Evolutionary conservation across 2,113 vertebrate genomes (phyloP).

Genomic region (Ifrita kowaldi): DNA sequence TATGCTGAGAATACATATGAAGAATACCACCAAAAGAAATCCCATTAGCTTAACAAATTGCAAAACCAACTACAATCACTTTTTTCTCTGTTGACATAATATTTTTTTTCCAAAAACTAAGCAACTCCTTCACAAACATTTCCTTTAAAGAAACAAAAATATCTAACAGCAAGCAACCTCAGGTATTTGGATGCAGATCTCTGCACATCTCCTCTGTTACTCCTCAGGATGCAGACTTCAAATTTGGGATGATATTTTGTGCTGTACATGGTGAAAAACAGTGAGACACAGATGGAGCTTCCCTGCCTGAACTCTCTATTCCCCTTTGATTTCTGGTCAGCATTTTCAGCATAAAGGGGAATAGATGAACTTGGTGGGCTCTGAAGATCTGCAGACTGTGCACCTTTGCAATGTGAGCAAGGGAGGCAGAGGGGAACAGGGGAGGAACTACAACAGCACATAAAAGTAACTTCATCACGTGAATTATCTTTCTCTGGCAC

Average conservation of each 20-base stretch:
- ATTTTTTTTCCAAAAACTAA: neutral
- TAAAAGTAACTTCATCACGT: neutral
- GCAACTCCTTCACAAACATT: neutral
- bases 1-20: constrained; percentile 23
- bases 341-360: neutral
- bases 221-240: neutral
- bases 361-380: neutral
- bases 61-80: neutral
- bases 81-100: neutral
- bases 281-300: neutral
- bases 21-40: neutral
- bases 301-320: constrained; percentile 22
- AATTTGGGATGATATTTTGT: neutral
- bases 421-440: neutral
- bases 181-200: neutral
- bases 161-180: neutral
- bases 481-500: neutral
- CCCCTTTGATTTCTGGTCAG: constrained; percentile 34
- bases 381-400: neutral
- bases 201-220: neutral
- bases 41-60: constrained; percentile 30
- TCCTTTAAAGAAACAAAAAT: neutral
- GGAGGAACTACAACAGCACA: neutral
- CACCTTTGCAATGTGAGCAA: neutral
- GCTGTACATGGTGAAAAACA: neutral